Evolutionary conservation across 2,888 invertebrate genomes (phyloP).

Genomic region (Chrysolina americana): DNA sequence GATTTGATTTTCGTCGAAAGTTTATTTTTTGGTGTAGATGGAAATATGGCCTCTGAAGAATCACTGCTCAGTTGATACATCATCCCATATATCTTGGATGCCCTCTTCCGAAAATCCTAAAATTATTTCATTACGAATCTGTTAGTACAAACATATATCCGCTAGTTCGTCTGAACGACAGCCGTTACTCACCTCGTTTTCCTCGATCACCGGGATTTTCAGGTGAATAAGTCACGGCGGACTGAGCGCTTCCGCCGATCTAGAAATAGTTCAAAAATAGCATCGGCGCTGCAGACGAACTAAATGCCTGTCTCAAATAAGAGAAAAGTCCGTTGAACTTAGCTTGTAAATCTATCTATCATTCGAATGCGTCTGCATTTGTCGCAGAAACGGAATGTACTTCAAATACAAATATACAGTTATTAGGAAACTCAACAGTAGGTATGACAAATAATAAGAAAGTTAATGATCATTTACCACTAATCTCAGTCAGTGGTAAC

Average conservation of each 20-base stretch:
- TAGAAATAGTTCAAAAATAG: constrained; percentile 14
- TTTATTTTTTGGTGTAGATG: too few species aligned
- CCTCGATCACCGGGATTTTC: constrained; percentile 5
- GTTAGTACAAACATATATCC: not conserved
- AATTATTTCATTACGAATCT: not conserved
- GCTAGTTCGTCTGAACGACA: not conserved
- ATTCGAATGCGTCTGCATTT: not conserved
- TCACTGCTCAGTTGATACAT: too few species aligned
- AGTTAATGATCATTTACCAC: not conserved
- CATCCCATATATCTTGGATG: not conserved
- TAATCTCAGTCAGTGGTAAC: too few species aligned
- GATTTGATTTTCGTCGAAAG: too few species aligned
- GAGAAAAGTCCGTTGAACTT: constrained; percentile 15
- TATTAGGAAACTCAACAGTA: not conserved
- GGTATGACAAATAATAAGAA: not conserved
- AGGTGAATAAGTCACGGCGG: constrained; percentile 9
- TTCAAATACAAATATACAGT: not conserved
- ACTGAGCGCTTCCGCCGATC: constrained; percentile 9
- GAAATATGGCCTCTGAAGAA: too few species aligned
- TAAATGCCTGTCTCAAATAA: constrained; percentile 1
- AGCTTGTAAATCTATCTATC: not conserved
- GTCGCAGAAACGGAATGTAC: not conserved
- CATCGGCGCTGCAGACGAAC: not conserved
- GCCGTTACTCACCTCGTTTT: constrained; percentile 3
- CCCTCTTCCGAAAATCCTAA: not conserved